Conservation (phyloP, 1,140 invertebrate genomes). For the Pogonomyrmex barbatus region DNA sequence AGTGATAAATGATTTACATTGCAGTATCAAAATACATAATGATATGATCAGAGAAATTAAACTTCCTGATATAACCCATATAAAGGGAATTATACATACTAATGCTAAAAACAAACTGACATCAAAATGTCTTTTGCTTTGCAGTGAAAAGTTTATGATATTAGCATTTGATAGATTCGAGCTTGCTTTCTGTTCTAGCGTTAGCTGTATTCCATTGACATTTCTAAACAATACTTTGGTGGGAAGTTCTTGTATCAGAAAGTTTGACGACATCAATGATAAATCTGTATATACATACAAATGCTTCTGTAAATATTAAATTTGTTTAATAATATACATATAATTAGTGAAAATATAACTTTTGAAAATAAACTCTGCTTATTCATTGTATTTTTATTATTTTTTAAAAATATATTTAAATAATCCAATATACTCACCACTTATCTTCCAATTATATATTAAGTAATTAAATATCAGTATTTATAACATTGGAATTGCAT, state of each 20-base stretch:
- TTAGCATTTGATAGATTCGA: slow-evolving; percentile 41
- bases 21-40: slow-evolving; percentile 53
- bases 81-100: slow-evolving; percentile 37
- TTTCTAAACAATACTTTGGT: slow-evolving; percentile 65
- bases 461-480: background rate
- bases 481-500: background rate
- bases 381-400: background rate
- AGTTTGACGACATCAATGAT: slow-evolving; percentile 75
- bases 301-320: background rate
- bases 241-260: slow-evolving; percentile 17
- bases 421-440: background rate
- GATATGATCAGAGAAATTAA: slow-evolving; percentile 45
- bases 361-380: background rate
- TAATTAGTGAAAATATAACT: background rate
- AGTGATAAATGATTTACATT: slow-evolving; percentile 58
- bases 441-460: slow-evolving; percentile 1
- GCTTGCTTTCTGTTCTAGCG: slow-evolving; percentile 63
- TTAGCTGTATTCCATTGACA: slow-evolving; percentile 69
- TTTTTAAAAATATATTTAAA: background rate
- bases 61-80: slow-evolving; percentile 50
- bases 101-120: slow-evolving; percentile 55
- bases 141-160: slow-evolving; percentile 73
- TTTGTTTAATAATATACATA: background rate
- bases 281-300: slow-evolving; percentile 2
- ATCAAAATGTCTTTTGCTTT: slow-evolving; percentile 52